Evolutionary conservation across 2,797 vertebrate genomes (phyloP), one percentile per base, ranked within the genome.

Genomic region (Vespertilio murinus): DNA sequence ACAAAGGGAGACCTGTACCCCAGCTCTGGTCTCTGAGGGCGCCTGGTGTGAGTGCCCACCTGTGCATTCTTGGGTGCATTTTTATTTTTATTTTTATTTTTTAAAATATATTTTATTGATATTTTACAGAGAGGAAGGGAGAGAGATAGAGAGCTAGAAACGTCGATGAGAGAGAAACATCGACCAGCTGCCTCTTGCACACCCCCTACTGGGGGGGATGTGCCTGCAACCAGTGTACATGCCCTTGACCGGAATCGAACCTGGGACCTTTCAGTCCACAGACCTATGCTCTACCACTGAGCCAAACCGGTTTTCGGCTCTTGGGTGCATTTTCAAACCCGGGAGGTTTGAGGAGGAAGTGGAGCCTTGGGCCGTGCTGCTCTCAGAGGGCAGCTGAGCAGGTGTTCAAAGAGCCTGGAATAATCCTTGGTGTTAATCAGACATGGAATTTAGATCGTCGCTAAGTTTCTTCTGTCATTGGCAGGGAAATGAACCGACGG

Each of bases 401-500:
- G 74, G 30, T 71, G 79, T 85, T 86, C 61, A 81, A 33, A 79
- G 22, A 89, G 33, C 33, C 42, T 54, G 18, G 25, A 77, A 14
- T 40, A 77, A 64, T n/a, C 28, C 95, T 97, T 97, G 98, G 91
- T 67, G 96, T 77, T 65, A 52, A 70, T 59, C 4, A 82, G 82
- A 91, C 9, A 9, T 25, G 75, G 69, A 93, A 33, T 45, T 54
- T 38, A 22, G 17, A 81, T 79, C 49, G 13, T 70, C 33, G 74
- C 67, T n/a, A 9, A 16, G 61, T 38, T 91, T 12, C 0, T 8
- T 86, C 18, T 92, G 8, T 95, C 28, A 1, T 0, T 18, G 94
- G 47, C 97, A 99, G 99, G 99, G 99, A 99, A 98, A 98, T 99
- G 99, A 99, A 99, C 97, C 99, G 99, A 98, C 98, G 99, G 97